Evolutionary conservation across 2,888 invertebrate species (phyloP).

Genomic region (Mimas tiliae): DNA sequence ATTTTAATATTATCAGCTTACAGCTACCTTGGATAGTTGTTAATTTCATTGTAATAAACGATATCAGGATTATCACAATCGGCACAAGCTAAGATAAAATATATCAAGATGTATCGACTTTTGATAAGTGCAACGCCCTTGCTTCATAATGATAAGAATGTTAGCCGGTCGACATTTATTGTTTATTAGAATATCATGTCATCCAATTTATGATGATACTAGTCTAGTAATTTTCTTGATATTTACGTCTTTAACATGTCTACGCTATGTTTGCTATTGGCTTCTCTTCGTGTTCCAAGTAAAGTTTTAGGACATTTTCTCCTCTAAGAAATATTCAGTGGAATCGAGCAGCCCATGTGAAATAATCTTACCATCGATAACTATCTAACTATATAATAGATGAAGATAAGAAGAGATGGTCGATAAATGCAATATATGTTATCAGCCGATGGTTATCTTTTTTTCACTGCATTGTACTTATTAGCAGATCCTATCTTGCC

Average conservation of each 20-base stretch:
- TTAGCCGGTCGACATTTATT: neutral
- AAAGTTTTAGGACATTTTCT: no score
- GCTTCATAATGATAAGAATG: neutral
- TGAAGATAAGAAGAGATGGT: no score
- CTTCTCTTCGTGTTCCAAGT: no score
- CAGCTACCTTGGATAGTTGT: slow-evolving; percentile 3
- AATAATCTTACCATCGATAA: no score
- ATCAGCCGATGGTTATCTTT: no score
- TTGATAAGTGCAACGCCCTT: neutral
- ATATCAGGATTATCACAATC: slow-evolving; percentile 24
- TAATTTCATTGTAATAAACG: slow-evolving; percentile 27
- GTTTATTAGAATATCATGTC: neutral
- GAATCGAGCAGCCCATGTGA: no score
- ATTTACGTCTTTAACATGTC: neutral
- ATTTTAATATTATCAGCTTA: slow-evolving; percentile 25
- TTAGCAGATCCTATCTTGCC: no score
- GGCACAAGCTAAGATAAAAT: slow-evolving; percentile 1
- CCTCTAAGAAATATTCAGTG: no score
- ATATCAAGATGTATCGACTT: slow-evolving; percentile 26
- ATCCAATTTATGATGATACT: neutral
- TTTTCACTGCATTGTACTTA: no score
- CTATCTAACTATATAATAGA: no score
- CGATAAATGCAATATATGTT: no score
- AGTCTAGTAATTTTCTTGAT: neutral
- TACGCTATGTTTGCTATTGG: neutral